phyloP scores from a whole-genome alignment of 2,888 invertebrate species.

The Ischnus inquisitorius region DNA sequence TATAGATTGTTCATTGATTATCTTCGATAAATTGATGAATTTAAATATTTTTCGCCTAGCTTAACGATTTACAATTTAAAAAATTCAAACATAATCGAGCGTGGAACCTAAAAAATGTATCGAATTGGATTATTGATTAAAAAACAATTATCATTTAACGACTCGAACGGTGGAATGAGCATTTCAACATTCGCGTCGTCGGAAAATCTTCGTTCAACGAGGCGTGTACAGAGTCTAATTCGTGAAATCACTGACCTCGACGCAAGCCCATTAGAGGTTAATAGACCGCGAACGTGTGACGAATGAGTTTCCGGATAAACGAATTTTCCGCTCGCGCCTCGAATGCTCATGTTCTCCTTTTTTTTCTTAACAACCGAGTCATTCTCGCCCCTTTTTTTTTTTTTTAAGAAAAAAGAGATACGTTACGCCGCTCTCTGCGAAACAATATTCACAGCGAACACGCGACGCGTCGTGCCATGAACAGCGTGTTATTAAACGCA shows the following conservation, averaged over 20 bases:
- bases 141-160: too few species aligned
- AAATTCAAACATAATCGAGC: too few species aligned
- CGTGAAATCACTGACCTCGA: not conserved
- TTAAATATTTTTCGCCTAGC: too few species aligned
- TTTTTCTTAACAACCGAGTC: not conserved
- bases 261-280: not conserved
- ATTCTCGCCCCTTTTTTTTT: not conserved
- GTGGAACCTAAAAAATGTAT: too few species aligned
- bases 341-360: not conserved
- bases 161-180: too few species aligned
- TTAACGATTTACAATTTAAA: too few species aligned
- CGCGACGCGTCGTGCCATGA: not conserved
- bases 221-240: not conserved
- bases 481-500: not conserved
- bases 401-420: not conserved
- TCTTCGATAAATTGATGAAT: too few species aligned
- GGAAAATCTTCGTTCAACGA: not conserved
- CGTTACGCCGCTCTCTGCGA: not conserved
- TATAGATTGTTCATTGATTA: too few species aligned
- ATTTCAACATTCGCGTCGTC: too few species aligned
- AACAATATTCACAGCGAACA: constrained; percentile 8
- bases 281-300: constrained; percentile 8
- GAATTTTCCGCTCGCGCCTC: not conserved
- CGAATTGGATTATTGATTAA: too few species aligned
- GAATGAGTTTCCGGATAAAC: not conserved